A percentile compares a stretch with the other conserved stretches of the same genome.
phyloP scores from a whole-genome alignment of 2,797 vertebrate species.

The Catostomus latipinnis region DNA sequence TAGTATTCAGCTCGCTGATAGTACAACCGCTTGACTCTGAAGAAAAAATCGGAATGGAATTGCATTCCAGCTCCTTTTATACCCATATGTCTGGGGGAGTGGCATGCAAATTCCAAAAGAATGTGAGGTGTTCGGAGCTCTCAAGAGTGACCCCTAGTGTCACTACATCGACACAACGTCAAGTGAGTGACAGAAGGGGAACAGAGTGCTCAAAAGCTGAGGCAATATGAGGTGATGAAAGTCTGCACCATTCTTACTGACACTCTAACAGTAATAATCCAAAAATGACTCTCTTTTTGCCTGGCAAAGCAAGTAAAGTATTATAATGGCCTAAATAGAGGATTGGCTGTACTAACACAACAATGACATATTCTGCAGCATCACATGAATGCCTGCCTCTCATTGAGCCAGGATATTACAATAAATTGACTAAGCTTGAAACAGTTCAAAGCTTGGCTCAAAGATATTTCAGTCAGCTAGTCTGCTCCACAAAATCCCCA shows the following conservation, averaged over 20 bases:
- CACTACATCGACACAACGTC: too few species aligned
- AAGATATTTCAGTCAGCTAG: not conserved
- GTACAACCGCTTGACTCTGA: too few species aligned
- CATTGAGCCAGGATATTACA: conserved; percentile 27
- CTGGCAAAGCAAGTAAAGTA: not conserved
- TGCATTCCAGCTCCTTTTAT: too few species aligned
- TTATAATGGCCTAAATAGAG: not conserved
- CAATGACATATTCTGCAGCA: conserved; percentile 18
- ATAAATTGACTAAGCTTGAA: conserved; percentile 26
- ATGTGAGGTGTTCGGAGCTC: too few species aligned
- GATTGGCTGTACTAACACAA: conserved; percentile 33
- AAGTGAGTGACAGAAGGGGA: not conserved
- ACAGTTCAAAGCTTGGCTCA: not conserved
- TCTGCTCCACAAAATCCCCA: not conserved
- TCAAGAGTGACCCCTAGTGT: too few species aligned
- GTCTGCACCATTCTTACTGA: not conserved
- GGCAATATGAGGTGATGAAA: conserved; percentile 29
- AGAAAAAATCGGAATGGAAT: too few species aligned
- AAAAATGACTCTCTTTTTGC: conserved; percentile 17
- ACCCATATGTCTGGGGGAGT: too few species aligned
- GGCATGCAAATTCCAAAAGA: too few species aligned
- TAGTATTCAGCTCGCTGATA: too few species aligned
- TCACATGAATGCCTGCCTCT: conserved; percentile 29
- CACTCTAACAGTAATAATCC: conserved; percentile 30
- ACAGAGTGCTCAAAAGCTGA: not conserved